phyloP scores from a whole-genome alignment of 2,113 vertebrate species.

The Petaurus breviceps region DNA sequence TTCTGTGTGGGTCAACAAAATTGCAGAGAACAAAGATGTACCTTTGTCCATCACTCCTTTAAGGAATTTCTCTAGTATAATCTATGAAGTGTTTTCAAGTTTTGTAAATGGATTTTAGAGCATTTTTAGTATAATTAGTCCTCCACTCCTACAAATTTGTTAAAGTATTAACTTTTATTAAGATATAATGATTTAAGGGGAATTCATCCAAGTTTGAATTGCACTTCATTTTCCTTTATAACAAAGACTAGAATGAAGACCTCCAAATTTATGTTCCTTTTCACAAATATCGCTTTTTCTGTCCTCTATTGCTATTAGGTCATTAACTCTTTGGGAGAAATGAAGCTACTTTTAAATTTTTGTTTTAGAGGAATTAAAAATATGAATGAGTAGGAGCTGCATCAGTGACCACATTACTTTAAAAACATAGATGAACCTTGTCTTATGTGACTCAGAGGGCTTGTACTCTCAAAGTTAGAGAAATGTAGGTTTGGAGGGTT shows the following conservation, averaged over 20 bases:
- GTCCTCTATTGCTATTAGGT: background rate
- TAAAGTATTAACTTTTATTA: background rate
- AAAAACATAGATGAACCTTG: background rate
- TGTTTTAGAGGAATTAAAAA: background rate
- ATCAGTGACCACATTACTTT: background rate
- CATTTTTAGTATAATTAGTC: background rate
- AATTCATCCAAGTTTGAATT: background rate
- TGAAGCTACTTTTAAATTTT: background rate
- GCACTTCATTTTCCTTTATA: background rate
- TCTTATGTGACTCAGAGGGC: background rate
- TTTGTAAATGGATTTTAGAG: conserved; percentile 14
- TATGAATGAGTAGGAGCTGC: background rate
- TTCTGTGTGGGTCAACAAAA: conserved; percentile 41
- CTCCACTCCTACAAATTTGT: background rate
- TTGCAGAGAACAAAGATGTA: background rate
- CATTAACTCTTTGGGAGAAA: background rate
- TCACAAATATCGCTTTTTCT: background rate
- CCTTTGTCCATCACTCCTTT: conserved; percentile 28
- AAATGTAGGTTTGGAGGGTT: background rate
- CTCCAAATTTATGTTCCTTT: background rate
- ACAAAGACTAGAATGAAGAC: background rate
- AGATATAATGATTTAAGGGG: background rate
- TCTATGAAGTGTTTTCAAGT: conserved; percentile 55
- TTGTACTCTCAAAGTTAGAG: background rate
- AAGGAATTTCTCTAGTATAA: background rate